A percentile compares a stretch with the other conserved stretches of the same genome.
Evolutionary conservation across 2,888 invertebrate species (phyloP).

Genomic region (Petrophora chlorosata): DNA sequence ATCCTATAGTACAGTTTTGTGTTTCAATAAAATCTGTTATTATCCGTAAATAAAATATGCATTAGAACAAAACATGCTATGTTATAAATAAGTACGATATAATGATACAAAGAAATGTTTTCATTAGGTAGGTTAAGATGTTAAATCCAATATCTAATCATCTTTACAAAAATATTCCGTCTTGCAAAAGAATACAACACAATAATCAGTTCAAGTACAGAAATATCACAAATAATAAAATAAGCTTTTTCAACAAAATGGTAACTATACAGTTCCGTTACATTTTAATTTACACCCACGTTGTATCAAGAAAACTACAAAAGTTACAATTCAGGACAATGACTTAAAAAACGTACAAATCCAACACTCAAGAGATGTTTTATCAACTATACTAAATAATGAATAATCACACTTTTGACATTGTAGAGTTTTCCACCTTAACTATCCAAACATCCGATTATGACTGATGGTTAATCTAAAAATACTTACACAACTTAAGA

Average conservation of each 20-base stretch:
- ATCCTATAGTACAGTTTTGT: constrained; percentile 9
- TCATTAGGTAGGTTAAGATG: too few relatives aligned
- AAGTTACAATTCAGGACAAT: constrained; percentile 58
- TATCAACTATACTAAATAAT: constrained; percentile 72
- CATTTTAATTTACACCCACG: not conserved
- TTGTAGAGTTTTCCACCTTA: constrained; percentile 81
- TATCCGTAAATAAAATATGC: not conserved
- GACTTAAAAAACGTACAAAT: constrained; percentile 74
- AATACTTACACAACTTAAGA: constrained; percentile 73
- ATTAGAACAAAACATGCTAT: too few relatives aligned
- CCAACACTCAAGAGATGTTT: constrained; percentile 66
- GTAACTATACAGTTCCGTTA: constrained; percentile 26
- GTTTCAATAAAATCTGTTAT: not conserved
- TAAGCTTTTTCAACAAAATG: not conserved
- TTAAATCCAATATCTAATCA: too few relatives aligned
- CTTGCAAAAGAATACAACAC: too few relatives aligned
- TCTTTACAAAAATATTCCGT: too few relatives aligned
- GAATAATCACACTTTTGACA: constrained; percentile 83
- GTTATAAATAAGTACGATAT: too few relatives aligned
- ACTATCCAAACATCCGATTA: constrained; percentile 77
- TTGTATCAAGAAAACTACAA: constrained; percentile 1
- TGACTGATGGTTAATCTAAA: constrained; percentile 73
- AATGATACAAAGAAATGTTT: too few relatives aligned
- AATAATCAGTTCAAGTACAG: too few relatives aligned
- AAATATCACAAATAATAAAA: too few relatives aligned